These are phyloP conservation scores for Acrocyrtus sp. DNA, from an alignment of 2,888 invertebrate genomes.

Conservation along the genomic window DNA sequence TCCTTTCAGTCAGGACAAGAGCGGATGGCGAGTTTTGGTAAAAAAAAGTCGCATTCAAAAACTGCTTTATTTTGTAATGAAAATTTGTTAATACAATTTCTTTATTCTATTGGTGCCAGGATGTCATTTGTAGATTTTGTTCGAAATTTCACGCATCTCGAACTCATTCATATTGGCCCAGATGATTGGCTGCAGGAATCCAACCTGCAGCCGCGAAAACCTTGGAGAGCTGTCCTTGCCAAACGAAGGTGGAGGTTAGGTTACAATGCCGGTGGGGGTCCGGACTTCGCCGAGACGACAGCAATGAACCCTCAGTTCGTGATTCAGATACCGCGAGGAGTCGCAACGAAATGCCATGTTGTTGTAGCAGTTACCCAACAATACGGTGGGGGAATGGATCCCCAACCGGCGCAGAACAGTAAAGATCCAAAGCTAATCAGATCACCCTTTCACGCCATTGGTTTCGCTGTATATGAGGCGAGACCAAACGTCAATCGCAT, in stretches of 20 bases:
- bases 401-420: conserved; percentile 43
- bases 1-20: conserved; percentile 72
- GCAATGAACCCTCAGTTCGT: conserved; percentile 78
- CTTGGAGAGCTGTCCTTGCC: conserved; percentile 78
- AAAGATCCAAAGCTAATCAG: conserved; percentile 67
- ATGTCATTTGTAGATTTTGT: conserved; percentile 79
- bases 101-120: conserved; percentile 69
- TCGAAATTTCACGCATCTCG: conserved; percentile 74
- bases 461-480: conserved; percentile 78
- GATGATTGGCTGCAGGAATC: conserved; percentile 80
- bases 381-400: conserved; percentile 44
- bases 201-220: conserved; percentile 75
- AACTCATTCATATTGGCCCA: conserved; percentile 80
- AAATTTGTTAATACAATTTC: neutral
- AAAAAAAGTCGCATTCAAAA: too few species aligned
- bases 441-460: conserved; percentile 73
- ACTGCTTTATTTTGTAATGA: neutral
- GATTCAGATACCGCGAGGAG: conserved; percentile 74
- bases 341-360: conserved; percentile 76
- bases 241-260: conserved; percentile 75
- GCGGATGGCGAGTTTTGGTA: conserved; percentile 79
- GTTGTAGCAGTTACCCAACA: conserved; percentile 75
- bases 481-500: conserved; percentile 73
- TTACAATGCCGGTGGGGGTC: conserved; percentile 78
- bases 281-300: conserved; percentile 74